phyloP scores from a whole-genome alignment of 53 echinoderm and acorn worm genomes.

The Antedon mediterranea region DNA sequence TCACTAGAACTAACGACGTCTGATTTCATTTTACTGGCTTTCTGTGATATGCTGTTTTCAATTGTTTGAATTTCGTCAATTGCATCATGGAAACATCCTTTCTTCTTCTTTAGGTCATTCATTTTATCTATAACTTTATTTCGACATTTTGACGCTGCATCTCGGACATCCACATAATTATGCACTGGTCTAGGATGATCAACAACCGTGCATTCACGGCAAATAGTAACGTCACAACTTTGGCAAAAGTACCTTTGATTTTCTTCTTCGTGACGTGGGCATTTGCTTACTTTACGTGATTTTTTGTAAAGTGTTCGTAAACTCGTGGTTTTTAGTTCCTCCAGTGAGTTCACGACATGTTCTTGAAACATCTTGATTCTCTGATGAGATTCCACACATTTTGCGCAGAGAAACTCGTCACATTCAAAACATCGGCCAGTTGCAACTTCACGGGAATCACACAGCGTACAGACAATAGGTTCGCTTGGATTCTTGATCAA shows the following conservation, averaged over 20 bases:
- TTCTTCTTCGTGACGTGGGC: slow-evolving; percentile 5
- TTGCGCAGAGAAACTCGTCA: slow-evolving; percentile 12
- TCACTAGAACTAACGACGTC: background rate
- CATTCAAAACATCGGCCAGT: slow-evolving; percentile 10
- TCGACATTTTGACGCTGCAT: slow-evolving; percentile 8
- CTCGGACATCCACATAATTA: slow-evolving; percentile 22
- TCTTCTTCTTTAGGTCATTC: background rate
- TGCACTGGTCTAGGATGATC: slow-evolving; percentile 31
- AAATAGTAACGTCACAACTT: slow-evolving; percentile 20
- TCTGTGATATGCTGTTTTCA: background rate
- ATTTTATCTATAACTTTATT: background rate
- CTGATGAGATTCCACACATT: slow-evolving; percentile 9
- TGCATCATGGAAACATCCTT: background rate
- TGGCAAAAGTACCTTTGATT: slow-evolving; percentile 16
- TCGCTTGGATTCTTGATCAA: background rate
- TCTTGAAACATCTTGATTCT: background rate
- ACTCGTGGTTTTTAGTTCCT: slow-evolving; percentile 3
- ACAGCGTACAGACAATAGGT: background rate
- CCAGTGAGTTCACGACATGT: slow-evolving; percentile 8
- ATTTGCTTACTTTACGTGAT: background rate
- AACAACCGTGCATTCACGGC: slow-evolving; percentile 31
- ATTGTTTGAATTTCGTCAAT: background rate
- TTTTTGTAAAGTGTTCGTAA: background rate
- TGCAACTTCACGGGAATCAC: background rate
- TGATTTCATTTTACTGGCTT: background rate